Evolutionary conservation across 1,140 invertebrate genomes (phyloP).

Genomic region (Hyles euphorbiae): DNA sequence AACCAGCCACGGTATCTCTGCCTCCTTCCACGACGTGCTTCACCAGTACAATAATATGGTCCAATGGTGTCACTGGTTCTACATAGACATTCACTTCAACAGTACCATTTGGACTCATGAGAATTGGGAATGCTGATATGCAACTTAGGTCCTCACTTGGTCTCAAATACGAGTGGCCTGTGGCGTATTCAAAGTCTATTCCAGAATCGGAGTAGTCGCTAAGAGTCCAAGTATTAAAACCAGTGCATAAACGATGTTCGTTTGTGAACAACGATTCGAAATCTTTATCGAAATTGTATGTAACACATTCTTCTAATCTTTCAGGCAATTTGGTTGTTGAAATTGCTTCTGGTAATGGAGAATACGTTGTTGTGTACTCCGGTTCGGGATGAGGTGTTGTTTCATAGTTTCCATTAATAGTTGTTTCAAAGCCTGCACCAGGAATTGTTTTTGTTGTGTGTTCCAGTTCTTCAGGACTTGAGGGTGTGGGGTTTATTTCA

Average conservation of each 20-base stretch:
- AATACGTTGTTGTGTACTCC: too few species aligned
- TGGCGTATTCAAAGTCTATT: constrained; percentile 15
- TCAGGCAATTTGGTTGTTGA: neutral
- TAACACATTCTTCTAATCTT: constrained; percentile 7
- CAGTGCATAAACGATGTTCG: constrained; percentile 13
- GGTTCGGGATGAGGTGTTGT: too few species aligned
- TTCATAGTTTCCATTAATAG: too few species aligned
- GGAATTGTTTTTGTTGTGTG: too few species aligned
- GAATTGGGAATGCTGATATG: constrained; percentile 25
- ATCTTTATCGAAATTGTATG: constrained; percentile 17
- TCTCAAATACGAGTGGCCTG: constrained; percentile 20
- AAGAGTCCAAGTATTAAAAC: constrained; percentile 23
- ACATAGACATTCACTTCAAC: constrained; percentile 30
- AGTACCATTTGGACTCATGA: constrained; percentile 20
- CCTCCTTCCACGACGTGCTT: constrained; percentile 19
- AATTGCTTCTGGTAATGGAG: constrained; percentile 1
- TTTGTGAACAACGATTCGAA: constrained; percentile 12
- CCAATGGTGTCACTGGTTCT: constrained; percentile 12
- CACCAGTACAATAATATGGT: constrained; percentile 25
- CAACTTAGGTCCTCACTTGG: constrained; percentile 24
- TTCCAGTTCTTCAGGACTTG: too few species aligned
- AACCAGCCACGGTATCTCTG: constrained; percentile 16
- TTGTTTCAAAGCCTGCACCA: too few species aligned
- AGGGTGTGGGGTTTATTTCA: constrained; percentile 1
- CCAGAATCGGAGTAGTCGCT: constrained; percentile 16